Base-by-base conservation (phyloP, 2,113 vertebrate genomes). In the Colius striatus region DNA sequence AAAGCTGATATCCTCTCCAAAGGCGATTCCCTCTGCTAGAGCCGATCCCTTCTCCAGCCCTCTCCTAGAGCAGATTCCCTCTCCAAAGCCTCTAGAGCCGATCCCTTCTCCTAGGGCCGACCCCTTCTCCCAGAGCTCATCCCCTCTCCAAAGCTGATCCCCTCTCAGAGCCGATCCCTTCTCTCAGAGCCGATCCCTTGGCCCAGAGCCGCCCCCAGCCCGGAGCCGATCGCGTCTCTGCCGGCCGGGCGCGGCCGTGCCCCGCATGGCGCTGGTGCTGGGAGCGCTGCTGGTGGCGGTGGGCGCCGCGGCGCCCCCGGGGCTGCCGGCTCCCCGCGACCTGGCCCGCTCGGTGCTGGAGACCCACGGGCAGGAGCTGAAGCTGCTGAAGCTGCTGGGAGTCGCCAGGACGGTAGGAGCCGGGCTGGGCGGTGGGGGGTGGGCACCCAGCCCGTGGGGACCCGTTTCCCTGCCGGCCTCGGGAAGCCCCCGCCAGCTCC, bases 361-460 rank as follows among this genome's bases (percentile, higher is more conserved):
- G 70, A 75, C 91, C 4, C 94, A 96, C 55, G 85, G 92, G 67
- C 92, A 84, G 72, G 92, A 87, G n/a, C 92, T 97, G 83, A 71
- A 38, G 80, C 86, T 97, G 72, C 89, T 96, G 8, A 93, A 90
- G 48, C 32, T 97, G 60, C 84, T 91, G 30, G 78, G 67, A 82
- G 91, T 94, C 45, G 4, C 26, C 65, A 87, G 90, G 74, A 93
- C 92, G 86, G 96, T 94, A 94, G 87, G 95, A 51, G 8, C 2
- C 9, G 10, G 65, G 60, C 1, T 0, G 16, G 72, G 50, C 10
- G 50, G 20, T n/a, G 9, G 50, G 21, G 4, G 17, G 5, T 8
- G 43, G 34, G 34, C n/a, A 25, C 62, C 51, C 1, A 6, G 41
- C 57, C n/a, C 8, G 9, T 1, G 38, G n/a, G 34, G 21, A 32